These are phyloP conservation scores for Drosophila quinaria DNA, from an alignment of 2,888 invertebrate genomes.

Conservation along the genomic window DNA sequence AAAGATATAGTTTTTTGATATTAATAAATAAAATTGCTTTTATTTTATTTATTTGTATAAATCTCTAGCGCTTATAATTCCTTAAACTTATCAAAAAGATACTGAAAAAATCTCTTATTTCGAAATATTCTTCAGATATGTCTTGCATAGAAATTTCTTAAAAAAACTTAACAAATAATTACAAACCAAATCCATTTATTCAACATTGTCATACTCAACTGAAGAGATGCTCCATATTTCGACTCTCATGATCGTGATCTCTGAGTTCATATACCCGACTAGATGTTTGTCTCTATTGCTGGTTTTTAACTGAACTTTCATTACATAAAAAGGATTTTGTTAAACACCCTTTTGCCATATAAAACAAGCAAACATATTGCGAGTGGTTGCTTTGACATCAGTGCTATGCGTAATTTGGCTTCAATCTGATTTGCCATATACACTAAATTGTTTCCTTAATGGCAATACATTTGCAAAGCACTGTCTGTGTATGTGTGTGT, in stretches of 20 bases:
- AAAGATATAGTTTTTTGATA: too few species aligned
- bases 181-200: not conserved
- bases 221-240: too few species aligned
- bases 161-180: not conserved
- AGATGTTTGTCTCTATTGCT: not conserved
- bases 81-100: too few species aligned
- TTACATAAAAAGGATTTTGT: not conserved
- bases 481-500: not conserved
- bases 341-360: not conserved
- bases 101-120: too few species aligned
- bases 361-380: constrained; percentile 7
- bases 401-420: constrained; percentile 30
- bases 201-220: too few species aligned
- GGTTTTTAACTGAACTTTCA: not conserved
- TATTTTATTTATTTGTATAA: too few species aligned
- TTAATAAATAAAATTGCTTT: too few species aligned
- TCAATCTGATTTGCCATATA: constrained; percentile 42
- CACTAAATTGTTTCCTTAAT: constrained; percentile 46
- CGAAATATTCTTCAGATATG: too few species aligned
- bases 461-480: constrained; percentile 6
- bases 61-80: too few species aligned
- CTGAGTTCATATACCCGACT: not conserved
- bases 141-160: too few species aligned
- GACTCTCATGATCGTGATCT: not conserved
- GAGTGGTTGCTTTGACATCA: constrained; percentile 31